These are phyloP conservation scores for Rhopilema esculentum DNA, from an alignment of 30 jellyfish, hydroid and myxozoan genomes.

Conservation along the genomic window DNA sequence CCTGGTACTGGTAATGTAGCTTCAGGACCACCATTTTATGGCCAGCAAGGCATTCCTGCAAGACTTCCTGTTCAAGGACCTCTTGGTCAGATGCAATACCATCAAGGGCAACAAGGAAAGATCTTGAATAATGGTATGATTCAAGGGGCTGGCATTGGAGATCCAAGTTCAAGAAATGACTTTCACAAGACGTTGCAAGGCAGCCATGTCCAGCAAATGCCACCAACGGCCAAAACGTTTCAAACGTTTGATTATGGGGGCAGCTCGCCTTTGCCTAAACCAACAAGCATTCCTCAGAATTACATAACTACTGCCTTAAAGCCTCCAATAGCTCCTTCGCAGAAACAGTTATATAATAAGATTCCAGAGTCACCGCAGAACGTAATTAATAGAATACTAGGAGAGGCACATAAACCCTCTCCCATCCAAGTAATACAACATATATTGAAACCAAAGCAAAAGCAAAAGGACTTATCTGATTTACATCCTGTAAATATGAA, in stretches of 20 bases:
- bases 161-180: neutral
- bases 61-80: constrained; percentile 35
- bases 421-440: constrained; percentile 27
- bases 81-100: constrained; percentile 32
- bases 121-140: neutral
- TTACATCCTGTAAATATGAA: neutral
- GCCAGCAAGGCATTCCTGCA: constrained; percentile 62
- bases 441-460: constrained; percentile 18
- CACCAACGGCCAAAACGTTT: constrained; percentile 13
- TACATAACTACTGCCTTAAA: neutral
- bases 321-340: constrained; percentile 24
- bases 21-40: constrained; percentile 74
- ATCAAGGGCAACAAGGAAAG: neutral
- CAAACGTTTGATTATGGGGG: constrained; percentile 8
- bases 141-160: neutral
- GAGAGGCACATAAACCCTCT: constrained; percentile 16
- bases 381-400: constrained; percentile 36
- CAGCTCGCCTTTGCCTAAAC: constrained; percentile 28
- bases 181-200: neutral
- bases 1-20: constrained; percentile 59
- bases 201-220: neutral
- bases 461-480: neutral
- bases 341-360: neutral
- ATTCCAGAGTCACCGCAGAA: constrained; percentile 43
- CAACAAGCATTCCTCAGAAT: neutral